A percentile compares a stretch with the other conserved stretches of the same genome.
Conservation (phyloP, 2,113 vertebrate genomes). For the Aegotheles bennettii region DNA sequence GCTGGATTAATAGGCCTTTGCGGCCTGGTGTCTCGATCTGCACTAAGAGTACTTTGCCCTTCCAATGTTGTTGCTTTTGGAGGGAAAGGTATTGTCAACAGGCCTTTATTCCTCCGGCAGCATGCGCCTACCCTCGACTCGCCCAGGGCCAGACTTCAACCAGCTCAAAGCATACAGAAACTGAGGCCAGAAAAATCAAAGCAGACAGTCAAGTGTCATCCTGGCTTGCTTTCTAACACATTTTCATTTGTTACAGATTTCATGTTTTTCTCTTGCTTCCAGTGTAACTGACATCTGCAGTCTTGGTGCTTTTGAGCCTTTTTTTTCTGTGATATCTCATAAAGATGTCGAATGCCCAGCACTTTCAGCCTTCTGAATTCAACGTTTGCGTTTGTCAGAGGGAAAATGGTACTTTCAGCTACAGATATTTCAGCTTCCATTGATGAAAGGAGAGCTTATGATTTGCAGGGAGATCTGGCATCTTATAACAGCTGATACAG, state of each 20-base stretch:
- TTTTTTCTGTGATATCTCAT: not conserved
- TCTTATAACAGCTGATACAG: not conserved
- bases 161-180: not conserved
- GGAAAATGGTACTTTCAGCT: not conserved
- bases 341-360: not conserved
- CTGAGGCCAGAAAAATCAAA: not conserved
- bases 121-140: not conserved
- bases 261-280: not conserved
- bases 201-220: not conserved
- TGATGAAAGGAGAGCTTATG: not conserved
- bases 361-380: slow-evolving; percentile 2
- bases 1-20: not conserved
- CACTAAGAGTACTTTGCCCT: not conserved
- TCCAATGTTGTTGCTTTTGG: not conserved
- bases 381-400: not conserved
- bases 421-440: not conserved
- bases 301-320: not conserved
- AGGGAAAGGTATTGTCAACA: not conserved
- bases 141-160: not conserved
- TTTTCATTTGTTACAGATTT: not conserved
- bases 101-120: not conserved
- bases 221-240: not conserved
- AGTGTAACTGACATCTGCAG: not conserved
- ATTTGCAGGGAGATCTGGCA: not conserved
- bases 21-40: not conserved